A percentile compares a stretch with the other conserved stretches of the same genome.
These are phyloP conservation scores for Camelus dromedarius DNA, from an alignment of 2,113 vertebrate species.

Conservation along the genomic window DNA sequence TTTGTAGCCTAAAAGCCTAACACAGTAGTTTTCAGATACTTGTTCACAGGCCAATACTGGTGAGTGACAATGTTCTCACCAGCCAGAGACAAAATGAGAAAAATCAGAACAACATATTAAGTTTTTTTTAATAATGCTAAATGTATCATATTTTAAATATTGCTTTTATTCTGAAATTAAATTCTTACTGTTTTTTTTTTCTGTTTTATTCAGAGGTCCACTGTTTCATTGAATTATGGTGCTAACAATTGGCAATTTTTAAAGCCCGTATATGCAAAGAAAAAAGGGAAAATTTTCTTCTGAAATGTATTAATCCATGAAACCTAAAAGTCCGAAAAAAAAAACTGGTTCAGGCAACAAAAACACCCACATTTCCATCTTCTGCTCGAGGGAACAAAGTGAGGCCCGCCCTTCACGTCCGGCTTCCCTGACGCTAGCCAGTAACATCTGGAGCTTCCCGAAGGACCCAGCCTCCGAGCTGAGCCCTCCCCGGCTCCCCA, in stretches of 20 bases:
- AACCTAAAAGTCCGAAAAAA: not conserved
- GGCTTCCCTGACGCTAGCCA: too few relatives aligned
- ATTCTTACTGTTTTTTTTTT: conserved; percentile 12
- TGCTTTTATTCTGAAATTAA: conserved; percentile 48
- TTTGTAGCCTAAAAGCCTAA: not conserved
- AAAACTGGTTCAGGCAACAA: not conserved
- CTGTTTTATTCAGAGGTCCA: not conserved
- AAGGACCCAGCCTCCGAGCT: not conserved
- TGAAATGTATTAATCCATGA: not conserved
- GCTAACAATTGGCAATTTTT: conserved; percentile 6
- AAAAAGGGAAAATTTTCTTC: not conserved
- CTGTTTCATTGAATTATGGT: not conserved
- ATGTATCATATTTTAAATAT: not conserved
- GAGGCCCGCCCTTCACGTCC: fast-evolving
- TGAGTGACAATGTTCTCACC: conserved; percentile 24
- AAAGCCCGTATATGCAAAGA: not conserved
- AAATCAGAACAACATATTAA: not conserved
- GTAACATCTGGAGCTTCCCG: fast-evolving
- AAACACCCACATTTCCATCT: not conserved
- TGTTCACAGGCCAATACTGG: not conserved
- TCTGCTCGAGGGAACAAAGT: not conserved
- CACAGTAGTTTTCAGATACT: conserved; percentile 1
- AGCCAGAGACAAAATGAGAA: conserved; percentile 38
- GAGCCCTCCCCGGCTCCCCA: fast-evolving
- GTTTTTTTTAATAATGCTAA: not conserved